Percentiles rank a stretch among this genome's conserved stretches.
Conservation (phyloP, 64 coral and sea anemone genomes). For the Montipora cactus region DNA sequence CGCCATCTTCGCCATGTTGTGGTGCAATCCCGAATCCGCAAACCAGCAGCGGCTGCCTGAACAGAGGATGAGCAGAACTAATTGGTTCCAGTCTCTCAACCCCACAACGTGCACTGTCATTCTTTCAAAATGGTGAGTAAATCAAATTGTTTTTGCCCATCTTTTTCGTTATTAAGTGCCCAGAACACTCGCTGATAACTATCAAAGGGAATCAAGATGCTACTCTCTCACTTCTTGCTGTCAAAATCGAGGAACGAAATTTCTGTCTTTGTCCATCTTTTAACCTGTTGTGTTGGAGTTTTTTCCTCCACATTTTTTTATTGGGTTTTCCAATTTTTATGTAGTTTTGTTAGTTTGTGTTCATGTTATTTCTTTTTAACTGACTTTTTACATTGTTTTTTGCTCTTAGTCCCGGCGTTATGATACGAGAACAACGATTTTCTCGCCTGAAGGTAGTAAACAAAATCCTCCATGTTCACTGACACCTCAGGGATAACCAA, state of each 20-base stretch:
- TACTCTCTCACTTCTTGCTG: not conserved
- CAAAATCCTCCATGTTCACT: not conserved
- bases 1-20: conserved; percentile 41
- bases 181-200: not conserved
- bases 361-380: too few relatives aligned
- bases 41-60: conserved; percentile 14
- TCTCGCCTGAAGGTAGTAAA: conserved; percentile 96
- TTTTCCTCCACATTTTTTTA: not conserved
- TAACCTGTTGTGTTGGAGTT: not conserved
- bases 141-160: conserved; percentile 15
- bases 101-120: conserved; percentile 90
- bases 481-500: not conserved
- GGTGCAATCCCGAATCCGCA: conserved; percentile 70
- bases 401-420: conserved; percentile 87
- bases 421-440: conserved; percentile 98
- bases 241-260: not conserved
- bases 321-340: not conserved
- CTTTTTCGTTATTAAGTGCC: not conserved
- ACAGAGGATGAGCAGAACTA: conserved; percentile 32
- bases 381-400: not conserved
- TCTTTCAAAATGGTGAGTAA: conserved; percentile 92
- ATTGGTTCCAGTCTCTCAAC: conserved; percentile 39
- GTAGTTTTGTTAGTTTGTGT: not conserved
- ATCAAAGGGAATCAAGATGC: not conserved
- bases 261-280: not conserved